phyloP scores from a whole-genome alignment of 2,797 vertebrate species.

The Corythornis leucogaster region DNA sequence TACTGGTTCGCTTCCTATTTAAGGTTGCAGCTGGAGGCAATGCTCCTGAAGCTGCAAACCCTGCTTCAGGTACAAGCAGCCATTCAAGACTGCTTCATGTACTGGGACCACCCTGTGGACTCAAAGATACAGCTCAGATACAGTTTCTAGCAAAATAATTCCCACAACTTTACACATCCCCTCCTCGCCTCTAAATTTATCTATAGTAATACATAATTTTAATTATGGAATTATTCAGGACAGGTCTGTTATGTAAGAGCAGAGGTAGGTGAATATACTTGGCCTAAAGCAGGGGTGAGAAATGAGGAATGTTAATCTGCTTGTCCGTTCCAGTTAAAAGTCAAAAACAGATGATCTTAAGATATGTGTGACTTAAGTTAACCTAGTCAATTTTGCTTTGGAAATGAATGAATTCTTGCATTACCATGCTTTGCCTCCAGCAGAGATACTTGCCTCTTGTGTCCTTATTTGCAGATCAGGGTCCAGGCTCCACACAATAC shows the following conservation, averaged over 20 bases:
- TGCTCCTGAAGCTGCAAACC: not conserved
- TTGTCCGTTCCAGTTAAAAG: conserved; percentile 38
- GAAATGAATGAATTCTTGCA: not conserved
- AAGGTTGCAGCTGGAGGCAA: not conserved
- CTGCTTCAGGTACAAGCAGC: not conserved
- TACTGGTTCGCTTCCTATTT: not conserved
- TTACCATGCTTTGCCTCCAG: not conserved
- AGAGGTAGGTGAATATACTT: conserved; percentile 11
- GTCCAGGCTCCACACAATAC: not conserved
- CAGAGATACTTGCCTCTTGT: not conserved
- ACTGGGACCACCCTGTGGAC: not conserved
- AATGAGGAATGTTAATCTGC: conserved; percentile 3
- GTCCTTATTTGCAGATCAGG: not conserved
- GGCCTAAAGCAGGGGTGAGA: conserved; percentile 17
- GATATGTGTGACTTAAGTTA: not conserved
- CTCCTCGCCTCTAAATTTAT: not conserved
- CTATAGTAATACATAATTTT: not conserved
- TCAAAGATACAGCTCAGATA: not conserved
- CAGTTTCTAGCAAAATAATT: not conserved
- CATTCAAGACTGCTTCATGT: not conserved
- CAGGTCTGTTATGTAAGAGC: not conserved
- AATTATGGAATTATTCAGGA: not conserved
- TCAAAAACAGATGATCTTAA: conserved; percentile 23
- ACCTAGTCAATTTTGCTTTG: not conserved
- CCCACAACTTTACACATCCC: not conserved